Percentiles rank a stretch among this genome's conserved stretches.
Evolutionary conservation across 35 echinoderm and acorn worm species (phyloP).

Genomic region (Chiridota heheva): DNA sequence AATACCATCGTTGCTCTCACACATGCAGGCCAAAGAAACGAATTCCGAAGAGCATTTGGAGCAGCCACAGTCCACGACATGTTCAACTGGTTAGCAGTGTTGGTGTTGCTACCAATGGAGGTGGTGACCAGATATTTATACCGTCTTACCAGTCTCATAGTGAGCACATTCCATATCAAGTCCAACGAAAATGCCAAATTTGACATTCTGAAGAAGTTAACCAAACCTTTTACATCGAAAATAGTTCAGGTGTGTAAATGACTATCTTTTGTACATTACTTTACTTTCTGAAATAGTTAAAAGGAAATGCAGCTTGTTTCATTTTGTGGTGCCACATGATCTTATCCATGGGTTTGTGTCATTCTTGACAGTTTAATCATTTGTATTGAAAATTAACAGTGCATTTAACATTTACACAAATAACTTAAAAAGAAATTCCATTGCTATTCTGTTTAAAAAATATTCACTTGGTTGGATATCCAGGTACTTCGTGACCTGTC

Average conservation of each 20-base stretch:
- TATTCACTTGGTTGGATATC: too few relatives aligned
- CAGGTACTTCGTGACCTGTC: too few relatives aligned
- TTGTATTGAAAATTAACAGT: neutral
- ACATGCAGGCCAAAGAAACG: slow-evolving; percentile 68
- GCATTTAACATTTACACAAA: neutral
- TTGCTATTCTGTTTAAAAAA: too few relatives aligned
- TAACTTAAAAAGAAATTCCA: neutral
- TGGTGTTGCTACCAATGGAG: slow-evolving; percentile 71
- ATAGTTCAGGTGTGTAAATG: slow-evolving; percentile 70
- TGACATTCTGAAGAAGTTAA: slow-evolving; percentile 80
- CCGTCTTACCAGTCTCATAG: slow-evolving; percentile 43
- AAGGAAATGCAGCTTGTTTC: neutral
- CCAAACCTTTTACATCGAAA: slow-evolving; percentile 66
- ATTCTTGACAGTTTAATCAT: neutral
- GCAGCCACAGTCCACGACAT: slow-evolving; percentile 94
- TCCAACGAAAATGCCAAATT: slow-evolving; percentile 69
- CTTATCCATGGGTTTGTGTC: too few relatives aligned
- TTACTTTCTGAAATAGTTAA: too few relatives aligned
- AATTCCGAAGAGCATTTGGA: slow-evolving; percentile 86
- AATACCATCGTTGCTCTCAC: slow-evolving; percentile 87
- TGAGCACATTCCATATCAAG: slow-evolving; percentile 53
- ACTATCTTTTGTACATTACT: neutral
- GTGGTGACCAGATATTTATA: slow-evolving; percentile 61
- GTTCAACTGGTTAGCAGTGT: slow-evolving; percentile 92
- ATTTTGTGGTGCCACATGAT: neutral